Conservation (phyloP, 2,113 vertebrate genomes). For the Sclerurus mexicanus region DNA sequence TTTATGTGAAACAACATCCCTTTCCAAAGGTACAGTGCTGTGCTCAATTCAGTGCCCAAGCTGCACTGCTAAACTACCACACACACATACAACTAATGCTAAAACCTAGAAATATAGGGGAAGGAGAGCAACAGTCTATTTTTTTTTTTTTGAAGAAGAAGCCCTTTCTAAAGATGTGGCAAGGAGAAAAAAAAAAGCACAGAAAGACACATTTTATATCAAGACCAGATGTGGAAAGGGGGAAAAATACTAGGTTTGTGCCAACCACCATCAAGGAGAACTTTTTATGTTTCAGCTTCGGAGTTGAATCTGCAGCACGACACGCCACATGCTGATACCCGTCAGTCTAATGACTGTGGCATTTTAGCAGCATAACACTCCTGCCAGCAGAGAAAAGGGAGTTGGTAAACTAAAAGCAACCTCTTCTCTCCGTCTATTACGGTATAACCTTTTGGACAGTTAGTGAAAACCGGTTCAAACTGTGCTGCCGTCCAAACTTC, state of each 20-base stretch:
- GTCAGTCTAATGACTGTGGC: background rate
- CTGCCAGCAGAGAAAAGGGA: constrained; percentile 12
- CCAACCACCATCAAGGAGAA: constrained; percentile 12
- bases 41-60: background rate
- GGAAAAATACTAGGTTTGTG: background rate
- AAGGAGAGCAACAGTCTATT: background rate
- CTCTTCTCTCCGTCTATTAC: background rate
- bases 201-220: constrained; percentile 47
- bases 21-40: background rate
- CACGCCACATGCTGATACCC: constrained; percentile 27
- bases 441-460: background rate
- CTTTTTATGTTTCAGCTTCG: background rate
- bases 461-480: constrained; percentile 15
- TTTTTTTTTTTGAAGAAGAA: background rate
- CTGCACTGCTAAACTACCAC: background rate
- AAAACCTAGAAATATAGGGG: background rate
- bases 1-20: background rate
- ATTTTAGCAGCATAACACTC: background rate
- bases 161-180: background rate
- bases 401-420: constrained; percentile 21
- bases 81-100: background rate
- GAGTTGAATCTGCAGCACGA: background rate
- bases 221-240: constrained; percentile 45
- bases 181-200: background rate
- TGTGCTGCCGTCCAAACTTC: constrained; percentile 29